Base-by-base conservation (phyloP, 2,797 vertebrate species). In the Lepilemur ruficaudatus region DNA sequence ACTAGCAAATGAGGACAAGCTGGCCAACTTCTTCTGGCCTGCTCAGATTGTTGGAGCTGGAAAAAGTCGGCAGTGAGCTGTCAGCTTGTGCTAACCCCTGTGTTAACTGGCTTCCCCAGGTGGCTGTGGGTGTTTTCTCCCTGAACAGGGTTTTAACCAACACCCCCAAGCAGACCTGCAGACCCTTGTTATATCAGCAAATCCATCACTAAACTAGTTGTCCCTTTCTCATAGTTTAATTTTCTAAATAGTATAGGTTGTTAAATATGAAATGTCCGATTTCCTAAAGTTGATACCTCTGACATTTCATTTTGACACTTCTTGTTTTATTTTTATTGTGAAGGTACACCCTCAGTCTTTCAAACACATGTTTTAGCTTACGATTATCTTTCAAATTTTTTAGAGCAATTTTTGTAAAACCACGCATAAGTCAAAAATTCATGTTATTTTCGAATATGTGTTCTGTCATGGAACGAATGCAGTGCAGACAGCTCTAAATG, bases 231-330 rank as follows among this genome's bases (percentile, higher is more conserved):
- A 23, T 61, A 88, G 32, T 95, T 88, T n/a, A 89, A 28, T 79
- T 55, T 97, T 84, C 59, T 78, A 46, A 95, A 83, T 30, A 85
- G 78, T 70, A 55, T 48, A 59, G 57, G 57, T 59, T 59, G 28
- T 59, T 59, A 59, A 59, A 59, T 59, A 28, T 59, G 25, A 59
- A 59, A 11, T 59, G 57, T 59, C 57, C 10, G 1, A 59, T 59
- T 59, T 59, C 57, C 57, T 59, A 28, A 59, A 59, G 23, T 59
- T 59, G 57, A 11, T 25, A 59, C 12, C 57, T 59, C 57, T 59
- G 10, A 59, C 57, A 59, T 28, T 59, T 59, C 23, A 28, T 12
- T 59, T 59, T 59, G 57, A 59, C 23, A 28, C 57, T 25, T 59
- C 25, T 59, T 59, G 57, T 28, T 59, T 28, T 59, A 59, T 59